Base-by-base conservation (phyloP, 2,888 invertebrate species). In the Phyto melanocephala region DNA sequence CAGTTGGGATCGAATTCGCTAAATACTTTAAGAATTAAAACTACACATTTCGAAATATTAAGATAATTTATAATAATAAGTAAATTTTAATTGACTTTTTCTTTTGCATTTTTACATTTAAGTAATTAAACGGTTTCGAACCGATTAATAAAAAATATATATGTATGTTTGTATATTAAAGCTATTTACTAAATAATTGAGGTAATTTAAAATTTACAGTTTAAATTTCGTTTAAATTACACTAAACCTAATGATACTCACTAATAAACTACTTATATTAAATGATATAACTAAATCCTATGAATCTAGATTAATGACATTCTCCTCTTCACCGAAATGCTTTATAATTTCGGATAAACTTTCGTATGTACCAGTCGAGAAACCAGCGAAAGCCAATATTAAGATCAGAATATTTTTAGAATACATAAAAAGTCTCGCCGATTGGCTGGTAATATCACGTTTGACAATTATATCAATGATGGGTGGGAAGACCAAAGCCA, bases 401-500 rank as follows among this genome's bases (percentile, higher is more conserved):
- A 96, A 92, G 65, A 96, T 95, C 13, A 93, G 50, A 7, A 91
- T 84, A 88, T 96, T 93, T 87, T 96, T 95, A 7, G 92, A 1
- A 0, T 92, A 88, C 54, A 93, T 89, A 63, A 90, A 89, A 5
- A 87, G 40, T 0, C 92, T 90, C 0, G 93, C 91, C 0, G 93
- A 90, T 17, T 86, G 87, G 62, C 93, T 93, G 1, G 92, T 91
- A 74, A 92, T 93, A 84, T 94, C 93, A 88, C 94, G 95, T 78
- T 92, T 92, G 0, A 94, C 92, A 5, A 97, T 95, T 84, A 97
- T 92, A 87, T 98, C 96, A 83, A 98, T 94, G 74, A 97, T 92
- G 0, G 98, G 96, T 1, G 98, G 98, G 88, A 98, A 96, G 47
- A 98, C 93, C 42, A 98, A 92, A 0, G 97, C 97, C 83, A 98